Base-by-base conservation (phyloP, 2,888 invertebrate species). In the Thymelicus lineola region DNA sequence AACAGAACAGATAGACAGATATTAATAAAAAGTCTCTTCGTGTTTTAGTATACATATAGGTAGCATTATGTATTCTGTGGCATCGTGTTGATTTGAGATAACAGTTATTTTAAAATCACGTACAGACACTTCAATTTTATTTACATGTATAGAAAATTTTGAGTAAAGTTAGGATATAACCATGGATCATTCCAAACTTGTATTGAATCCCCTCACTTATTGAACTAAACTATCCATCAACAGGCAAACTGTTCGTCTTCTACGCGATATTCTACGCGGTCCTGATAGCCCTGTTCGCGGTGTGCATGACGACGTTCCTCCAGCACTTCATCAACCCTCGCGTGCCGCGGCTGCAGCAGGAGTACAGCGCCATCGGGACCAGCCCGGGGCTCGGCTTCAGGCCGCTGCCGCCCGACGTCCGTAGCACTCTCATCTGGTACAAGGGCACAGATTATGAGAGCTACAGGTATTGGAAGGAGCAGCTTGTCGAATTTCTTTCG, bases 361-460 rank as follows among this genome's bases (percentile, higher is more conserved):
- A 97, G 48, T 92, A 95, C 74, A 97, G 98, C 12, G 94, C 98
- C 66, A 98, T 99, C 77, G 98, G 99, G 77, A 96, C 96, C 75
- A 99, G 98, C 93, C 99, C 99, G 71, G 99, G 99, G 71, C 94
- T 99, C 69, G 99, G 99, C 66, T 99, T 98, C 91, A 95, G 99
- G 77, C 99, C 99, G 7, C 95, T 98, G 94, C 98, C 99, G 15
- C 95, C 96, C 6, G 98, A 98, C 85, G 97, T 98, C 9, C 97
- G 98, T 80, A 98, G 98, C 85, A 98, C 99, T 9, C 95, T 99
- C 72, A 98, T 99, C 82, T 98, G 98, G 97, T 99, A 98, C 91
- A 97, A 97, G 85, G 97, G 97, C 35, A 96, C 97, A 0, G 95
- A 96, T 50, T 94, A 94, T 75, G 95, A 96, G 36, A 97, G 97